Evolutionary conservation across 2,888 invertebrate genomes (phyloP).

Genomic region (Megastigmus dorsalis): DNA sequence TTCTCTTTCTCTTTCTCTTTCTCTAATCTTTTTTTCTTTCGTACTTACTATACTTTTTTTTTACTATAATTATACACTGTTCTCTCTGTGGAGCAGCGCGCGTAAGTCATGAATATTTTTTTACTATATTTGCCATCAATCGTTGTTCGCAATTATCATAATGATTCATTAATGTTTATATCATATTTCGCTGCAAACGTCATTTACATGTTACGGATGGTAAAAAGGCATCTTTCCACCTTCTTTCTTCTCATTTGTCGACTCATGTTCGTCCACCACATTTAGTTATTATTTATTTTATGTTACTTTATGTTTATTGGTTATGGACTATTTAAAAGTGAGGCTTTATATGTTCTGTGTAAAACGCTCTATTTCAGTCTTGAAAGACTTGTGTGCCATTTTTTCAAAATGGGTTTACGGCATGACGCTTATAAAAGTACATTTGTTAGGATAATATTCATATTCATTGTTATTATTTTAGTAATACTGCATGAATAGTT

Average conservation of each 20-base stretch:
- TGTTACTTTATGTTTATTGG: constrained; percentile 37
- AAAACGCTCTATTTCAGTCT: constrained; percentile 6
- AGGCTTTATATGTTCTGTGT: constrained; percentile 32
- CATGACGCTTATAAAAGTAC: too few species aligned
- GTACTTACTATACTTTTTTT: constrained; percentile 39
- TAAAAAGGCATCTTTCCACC: constrained; percentile 59
- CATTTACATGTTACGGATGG: constrained; percentile 52
- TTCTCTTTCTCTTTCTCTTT: constrained; percentile 33
- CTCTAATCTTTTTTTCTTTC: constrained; percentile 50
- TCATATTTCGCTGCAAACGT: constrained; percentile 48
- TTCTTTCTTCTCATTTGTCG: constrained; percentile 65
- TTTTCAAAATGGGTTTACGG: neutral
- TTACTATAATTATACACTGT: constrained; percentile 49
- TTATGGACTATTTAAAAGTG: constrained; percentile 35
- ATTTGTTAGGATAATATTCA: too few species aligned
- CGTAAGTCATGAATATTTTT: constrained; percentile 43
- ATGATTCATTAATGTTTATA: constrained; percentile 43
- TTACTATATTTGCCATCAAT: constrained; percentile 44
- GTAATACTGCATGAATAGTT: too few species aligned
- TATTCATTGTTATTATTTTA: too few species aligned
- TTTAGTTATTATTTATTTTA: constrained; percentile 38
- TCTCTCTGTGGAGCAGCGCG: constrained; percentile 50
- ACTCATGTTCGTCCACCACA: constrained; percentile 56
- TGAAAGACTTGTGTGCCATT: neutral
- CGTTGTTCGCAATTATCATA: constrained; percentile 41